phyloP scores from a whole-genome alignment of 2,797 vertebrate genomes.

The Galaxias olidus region DNA sequence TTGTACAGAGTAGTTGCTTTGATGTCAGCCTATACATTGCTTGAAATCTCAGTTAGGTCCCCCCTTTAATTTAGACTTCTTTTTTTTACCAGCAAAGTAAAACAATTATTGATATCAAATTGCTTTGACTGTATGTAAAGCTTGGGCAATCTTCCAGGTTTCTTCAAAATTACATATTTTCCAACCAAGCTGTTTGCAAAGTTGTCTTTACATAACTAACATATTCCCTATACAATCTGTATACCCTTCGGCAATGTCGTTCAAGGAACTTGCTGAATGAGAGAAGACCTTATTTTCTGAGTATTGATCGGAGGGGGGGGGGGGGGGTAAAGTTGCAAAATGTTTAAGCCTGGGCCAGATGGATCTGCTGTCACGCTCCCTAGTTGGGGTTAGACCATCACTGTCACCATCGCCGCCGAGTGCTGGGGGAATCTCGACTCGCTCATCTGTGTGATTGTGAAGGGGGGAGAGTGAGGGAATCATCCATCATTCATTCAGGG shows the following conservation, averaged over 20 bases:
- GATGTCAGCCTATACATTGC: no score
- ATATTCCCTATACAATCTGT: not conserved
- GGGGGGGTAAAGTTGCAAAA: conserved; percentile 58
- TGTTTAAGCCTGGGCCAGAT: conserved; percentile 64
- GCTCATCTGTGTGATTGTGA: conserved; percentile 67
- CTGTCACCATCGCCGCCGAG: conserved; percentile 57
- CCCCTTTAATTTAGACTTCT: no score
- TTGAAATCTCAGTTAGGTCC: no score
- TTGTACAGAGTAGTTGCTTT: no score
- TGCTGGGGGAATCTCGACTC: conserved; percentile 43
- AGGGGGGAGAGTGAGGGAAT: conserved; percentile 53
- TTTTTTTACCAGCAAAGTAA: no score
- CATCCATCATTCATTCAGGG: conserved; percentile 73
- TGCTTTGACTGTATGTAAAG: no score
- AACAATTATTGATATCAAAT: no score
- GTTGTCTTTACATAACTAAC: conserved; percentile 5
- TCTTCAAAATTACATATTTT: no score
- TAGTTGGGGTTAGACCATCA: conserved; percentile 51
- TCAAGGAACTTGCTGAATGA: conserved; percentile 60
- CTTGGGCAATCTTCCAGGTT: no score
- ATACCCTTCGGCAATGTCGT: conserved; percentile 54
- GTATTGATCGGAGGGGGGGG: conserved; percentile 79
- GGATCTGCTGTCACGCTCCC: conserved; percentile 73
- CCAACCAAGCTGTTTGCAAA: no score
- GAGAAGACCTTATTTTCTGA: conserved; percentile 69